Percentiles rank a stretch among this genome's conserved stretches.
phyloP scores from a whole-genome alignment of 2,113 vertebrate genomes.

The Corydoras sp. region DNA sequence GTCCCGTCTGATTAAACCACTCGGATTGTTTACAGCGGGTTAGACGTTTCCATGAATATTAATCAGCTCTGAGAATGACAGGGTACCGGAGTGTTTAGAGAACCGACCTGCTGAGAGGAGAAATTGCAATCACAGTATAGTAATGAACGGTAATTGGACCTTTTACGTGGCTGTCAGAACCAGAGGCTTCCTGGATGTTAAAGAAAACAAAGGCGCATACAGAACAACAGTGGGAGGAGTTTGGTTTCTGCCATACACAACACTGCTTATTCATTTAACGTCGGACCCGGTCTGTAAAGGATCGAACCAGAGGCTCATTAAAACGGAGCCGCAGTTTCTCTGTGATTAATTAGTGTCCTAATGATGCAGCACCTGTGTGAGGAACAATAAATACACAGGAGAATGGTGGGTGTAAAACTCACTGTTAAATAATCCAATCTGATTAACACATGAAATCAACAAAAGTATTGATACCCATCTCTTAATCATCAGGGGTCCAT shows the following conservation, averaged over 20 bases:
- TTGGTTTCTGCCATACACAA: not conserved
- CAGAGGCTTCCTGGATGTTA: not conserved
- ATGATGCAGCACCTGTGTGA: constrained; percentile 11
- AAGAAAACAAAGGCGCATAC: no score
- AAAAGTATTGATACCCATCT: no score
- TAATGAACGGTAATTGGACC: constrained; percentile 20
- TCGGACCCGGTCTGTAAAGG: constrained; percentile 18
- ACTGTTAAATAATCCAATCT: no score
- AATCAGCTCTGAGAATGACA: constrained; percentile 33
- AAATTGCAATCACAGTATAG: constrained; percentile 11
- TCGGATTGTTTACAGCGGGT: no score
- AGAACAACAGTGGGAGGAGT: no score
- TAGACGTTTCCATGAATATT: not conserved
- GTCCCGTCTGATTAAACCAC: no score
- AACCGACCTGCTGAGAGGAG: constrained; percentile 6
- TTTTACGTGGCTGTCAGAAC: constrained; percentile 1
- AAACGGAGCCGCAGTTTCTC: constrained; percentile 21
- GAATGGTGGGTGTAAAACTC: no score
- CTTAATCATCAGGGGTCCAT: no score
- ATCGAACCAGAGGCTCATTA: constrained; percentile 37
- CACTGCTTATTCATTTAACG: not conserved
- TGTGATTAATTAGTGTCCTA: constrained; percentile 26
- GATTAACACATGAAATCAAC: no score
- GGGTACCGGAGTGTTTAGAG: not conserved
- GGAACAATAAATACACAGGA: no score